These are phyloP conservation scores for Enoplosus armatus DNA, from an alignment of 2,797 vertebrate genomes.

Conservation along the genomic window DNA sequence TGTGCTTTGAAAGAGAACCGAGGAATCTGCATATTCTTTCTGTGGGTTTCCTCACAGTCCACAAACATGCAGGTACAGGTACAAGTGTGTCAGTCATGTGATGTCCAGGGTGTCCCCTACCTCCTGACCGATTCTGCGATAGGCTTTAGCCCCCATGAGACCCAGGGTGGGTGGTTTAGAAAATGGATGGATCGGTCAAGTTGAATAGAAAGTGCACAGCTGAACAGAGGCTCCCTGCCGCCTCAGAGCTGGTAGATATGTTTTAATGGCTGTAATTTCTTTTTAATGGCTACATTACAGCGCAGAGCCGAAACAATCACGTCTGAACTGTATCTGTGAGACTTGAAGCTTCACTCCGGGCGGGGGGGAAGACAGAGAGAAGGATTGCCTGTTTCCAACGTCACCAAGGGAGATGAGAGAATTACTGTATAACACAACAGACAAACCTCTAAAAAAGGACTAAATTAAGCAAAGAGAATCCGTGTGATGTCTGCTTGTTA, in stretches of 20 bases:
- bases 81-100: too few relatives aligned
- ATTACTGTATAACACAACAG: constrained; percentile 12
- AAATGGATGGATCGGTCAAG: background rate
- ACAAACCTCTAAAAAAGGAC: constrained; percentile 8
- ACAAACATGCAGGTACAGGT: too few relatives aligned
- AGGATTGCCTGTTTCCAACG: background rate
- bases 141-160: background rate
- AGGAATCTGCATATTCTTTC: too few relatives aligned
- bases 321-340: constrained; percentile 23
- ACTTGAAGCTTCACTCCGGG: background rate
- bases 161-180: background rate
- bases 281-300: constrained; percentile 9
- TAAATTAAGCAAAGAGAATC: constrained; percentile 35
- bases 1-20: too few relatives aligned
- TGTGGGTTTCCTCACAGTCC: too few relatives aligned
- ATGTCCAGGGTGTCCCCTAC: too few relatives aligned
- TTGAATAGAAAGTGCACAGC: background rate
- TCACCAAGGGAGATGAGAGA: constrained; percentile 12
- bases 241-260: background rate
- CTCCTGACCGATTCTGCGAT: background rate
- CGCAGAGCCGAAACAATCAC: background rate
- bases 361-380: too few relatives aligned
- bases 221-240: background rate
- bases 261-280: constrained; percentile 21
- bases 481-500: constrained; percentile 44